Percentiles rank a stretch among this genome's conserved stretches.
These are phyloP conservation scores for Otus sunia DNA, from an alignment of 2,113 vertebrate species.

Conservation along the genomic window DNA sequence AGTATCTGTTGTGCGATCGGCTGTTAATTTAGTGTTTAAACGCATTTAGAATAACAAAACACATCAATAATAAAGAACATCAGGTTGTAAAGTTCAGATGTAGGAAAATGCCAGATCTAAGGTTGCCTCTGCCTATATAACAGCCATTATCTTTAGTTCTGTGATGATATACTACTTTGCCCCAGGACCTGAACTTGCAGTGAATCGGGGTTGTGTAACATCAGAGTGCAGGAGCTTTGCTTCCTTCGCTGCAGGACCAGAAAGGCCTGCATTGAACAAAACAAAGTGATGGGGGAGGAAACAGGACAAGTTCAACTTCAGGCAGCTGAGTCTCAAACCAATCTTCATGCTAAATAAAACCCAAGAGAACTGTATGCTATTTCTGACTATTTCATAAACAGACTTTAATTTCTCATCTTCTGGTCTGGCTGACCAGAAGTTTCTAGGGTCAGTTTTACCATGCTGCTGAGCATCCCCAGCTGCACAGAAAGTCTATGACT, in stretches of 20 bases:
- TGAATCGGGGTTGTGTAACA: background rate
- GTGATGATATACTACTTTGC: background rate
- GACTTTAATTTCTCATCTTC: background rate
- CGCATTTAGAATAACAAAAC: background rate
- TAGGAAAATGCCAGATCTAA: background rate
- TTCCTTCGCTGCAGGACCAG: background rate
- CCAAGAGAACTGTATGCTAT: background rate
- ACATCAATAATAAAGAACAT: background rate
- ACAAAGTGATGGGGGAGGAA: accelerated
- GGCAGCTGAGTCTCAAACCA: background rate
- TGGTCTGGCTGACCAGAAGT: background rate
- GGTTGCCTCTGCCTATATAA: background rate
- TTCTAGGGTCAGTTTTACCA: background rate
- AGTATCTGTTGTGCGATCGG: background rate
- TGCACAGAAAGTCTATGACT: accelerated
- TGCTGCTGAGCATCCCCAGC: background rate
- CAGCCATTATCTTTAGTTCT: background rate
- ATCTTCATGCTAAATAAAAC: background rate
- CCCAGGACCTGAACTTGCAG: background rate
- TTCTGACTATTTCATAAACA: slow-evolving; percentile 17
- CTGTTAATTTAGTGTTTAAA: slow-evolving; percentile 14
- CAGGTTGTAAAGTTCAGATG: slow-evolving; percentile 13
- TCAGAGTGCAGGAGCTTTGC: background rate
- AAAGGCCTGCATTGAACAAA: background rate
- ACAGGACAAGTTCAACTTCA: background rate